phyloP scores from a whole-genome alignment of 2,797 vertebrate species.

The Triplophysa bombifrons region DNA sequence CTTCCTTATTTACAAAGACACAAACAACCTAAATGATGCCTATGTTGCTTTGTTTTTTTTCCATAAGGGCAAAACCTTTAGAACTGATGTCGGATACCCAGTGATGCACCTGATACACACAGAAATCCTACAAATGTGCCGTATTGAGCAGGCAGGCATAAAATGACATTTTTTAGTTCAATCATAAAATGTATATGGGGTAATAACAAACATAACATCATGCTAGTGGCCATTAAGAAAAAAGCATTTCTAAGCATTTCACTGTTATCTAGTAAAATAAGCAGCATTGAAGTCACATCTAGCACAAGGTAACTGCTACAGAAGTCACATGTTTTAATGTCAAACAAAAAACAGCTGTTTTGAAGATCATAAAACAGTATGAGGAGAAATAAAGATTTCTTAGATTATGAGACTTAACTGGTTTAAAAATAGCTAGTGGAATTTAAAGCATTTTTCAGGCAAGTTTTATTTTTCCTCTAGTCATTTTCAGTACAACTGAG shows the following conservation, averaged over 20 bases:
- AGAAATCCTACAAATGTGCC: conserved; percentile 12
- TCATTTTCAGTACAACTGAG: conserved; percentile 4
- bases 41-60: conserved; percentile 34
- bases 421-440: conserved; percentile 13
- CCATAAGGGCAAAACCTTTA: conserved; percentile 71
- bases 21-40: conserved; percentile 38
- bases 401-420: neutral
- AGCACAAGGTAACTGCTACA: conserved; percentile 15
- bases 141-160: neutral
- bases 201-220: neutral
- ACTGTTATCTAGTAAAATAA: conserved; percentile 14
- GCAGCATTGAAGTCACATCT: conserved; percentile 19
- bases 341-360: neutral
- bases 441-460: neutral
- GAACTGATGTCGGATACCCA: conserved; percentile 81
- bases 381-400: neutral
- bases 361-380: neutral
- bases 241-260: neutral
- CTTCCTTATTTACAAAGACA: neutral
- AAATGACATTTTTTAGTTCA: neutral
- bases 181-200: neutral
- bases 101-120: conserved; percentile 61
- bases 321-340: neutral
- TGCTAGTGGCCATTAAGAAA: neutral
- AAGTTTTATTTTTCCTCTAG: no score